Percentiles rank a stretch among this genome's conserved stretches.
These are phyloP conservation scores for Popillia japonica DNA, from an alignment of 1,140 invertebrate genomes.

Conservation along the genomic window DNA sequence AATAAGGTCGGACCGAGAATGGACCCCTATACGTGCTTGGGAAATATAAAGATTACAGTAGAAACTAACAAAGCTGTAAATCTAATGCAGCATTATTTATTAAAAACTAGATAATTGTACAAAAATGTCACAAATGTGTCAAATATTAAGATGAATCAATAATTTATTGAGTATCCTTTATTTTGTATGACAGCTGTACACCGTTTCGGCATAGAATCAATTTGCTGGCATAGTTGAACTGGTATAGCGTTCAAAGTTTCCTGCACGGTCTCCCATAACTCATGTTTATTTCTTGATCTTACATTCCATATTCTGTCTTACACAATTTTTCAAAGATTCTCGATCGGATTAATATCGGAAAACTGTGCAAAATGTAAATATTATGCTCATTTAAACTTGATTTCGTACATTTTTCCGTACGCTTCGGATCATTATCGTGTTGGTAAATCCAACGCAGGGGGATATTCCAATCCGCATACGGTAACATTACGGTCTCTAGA, in stretches of 20 bases:
- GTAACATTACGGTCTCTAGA: slow-evolving; percentile 10
- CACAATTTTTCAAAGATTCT: not conserved
- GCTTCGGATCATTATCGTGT: too few relatives aligned
- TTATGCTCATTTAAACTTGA: not conserved
- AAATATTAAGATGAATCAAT: not conserved
- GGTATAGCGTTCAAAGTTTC: not conserved
- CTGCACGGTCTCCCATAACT: not conserved
- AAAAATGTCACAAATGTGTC: not conserved
- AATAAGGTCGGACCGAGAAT: too few relatives aligned
- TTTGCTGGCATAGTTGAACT: not conserved
- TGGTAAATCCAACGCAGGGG: too few relatives aligned
- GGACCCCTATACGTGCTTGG: too few relatives aligned
- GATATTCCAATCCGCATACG: not conserved
- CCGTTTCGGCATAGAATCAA: not conserved
- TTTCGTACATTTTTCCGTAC: not conserved
- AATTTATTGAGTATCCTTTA: not conserved
- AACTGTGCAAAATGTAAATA: not conserved
- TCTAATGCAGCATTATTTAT: too few relatives aligned
- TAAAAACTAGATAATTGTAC: too few relatives aligned
- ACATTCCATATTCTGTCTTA: not conserved
- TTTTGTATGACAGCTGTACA: slow-evolving; percentile 4
- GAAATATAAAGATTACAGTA: too few relatives aligned
- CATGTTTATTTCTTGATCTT: not conserved
- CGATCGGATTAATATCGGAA: not conserved
- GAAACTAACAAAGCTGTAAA: too few relatives aligned